Conservation (phyloP, 1,140 invertebrate genomes). For the Papilio dardanus region DNA sequence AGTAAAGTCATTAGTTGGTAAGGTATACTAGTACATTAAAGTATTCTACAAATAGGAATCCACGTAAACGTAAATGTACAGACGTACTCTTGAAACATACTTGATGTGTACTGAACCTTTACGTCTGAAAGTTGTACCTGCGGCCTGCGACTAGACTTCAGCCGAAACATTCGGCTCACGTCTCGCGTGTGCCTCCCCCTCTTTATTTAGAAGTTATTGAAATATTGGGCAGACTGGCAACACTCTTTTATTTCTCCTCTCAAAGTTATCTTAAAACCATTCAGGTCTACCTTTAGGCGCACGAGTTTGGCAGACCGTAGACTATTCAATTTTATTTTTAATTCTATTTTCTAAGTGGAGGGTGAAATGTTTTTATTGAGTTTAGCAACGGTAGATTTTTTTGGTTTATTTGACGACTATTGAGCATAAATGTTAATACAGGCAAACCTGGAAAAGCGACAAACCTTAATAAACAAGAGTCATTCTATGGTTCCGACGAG, state of each 20-base stretch:
- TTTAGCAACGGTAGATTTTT: background rate
- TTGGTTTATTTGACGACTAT: background rate
- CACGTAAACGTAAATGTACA: too few species aligned
- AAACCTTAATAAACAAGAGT: too few species aligned
- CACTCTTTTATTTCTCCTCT: constrained; percentile 23
- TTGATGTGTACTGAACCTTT: background rate
- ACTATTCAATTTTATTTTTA: constrained; percentile 3
- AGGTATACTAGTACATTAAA: too few species aligned
- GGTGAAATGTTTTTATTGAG: constrained; percentile 1
- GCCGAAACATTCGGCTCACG: background rate
- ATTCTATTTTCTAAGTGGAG: background rate
- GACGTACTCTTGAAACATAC: too few species aligned
- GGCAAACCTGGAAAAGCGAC: too few species aligned
- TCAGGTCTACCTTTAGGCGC: constrained; percentile 7
- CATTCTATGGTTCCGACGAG: too few species aligned
- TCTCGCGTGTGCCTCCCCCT: background rate
- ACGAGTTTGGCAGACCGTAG: background rate
- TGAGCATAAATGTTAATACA: background rate
- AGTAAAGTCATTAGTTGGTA: too few species aligned
- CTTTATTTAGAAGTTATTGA: constrained; percentile 28
- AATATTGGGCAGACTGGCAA: constrained; percentile 13
- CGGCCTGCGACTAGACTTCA: constrained; percentile 19
- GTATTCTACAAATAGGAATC: too few species aligned
- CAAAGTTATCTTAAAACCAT: constrained; percentile 27
- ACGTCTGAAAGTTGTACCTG: constrained; percentile 12